Percentiles rank a stretch among this genome's conserved stretches.
Evolutionary conservation across 2,888 invertebrate genomes (phyloP).

Genomic region (Caenorhabditis sinica): DNA sequence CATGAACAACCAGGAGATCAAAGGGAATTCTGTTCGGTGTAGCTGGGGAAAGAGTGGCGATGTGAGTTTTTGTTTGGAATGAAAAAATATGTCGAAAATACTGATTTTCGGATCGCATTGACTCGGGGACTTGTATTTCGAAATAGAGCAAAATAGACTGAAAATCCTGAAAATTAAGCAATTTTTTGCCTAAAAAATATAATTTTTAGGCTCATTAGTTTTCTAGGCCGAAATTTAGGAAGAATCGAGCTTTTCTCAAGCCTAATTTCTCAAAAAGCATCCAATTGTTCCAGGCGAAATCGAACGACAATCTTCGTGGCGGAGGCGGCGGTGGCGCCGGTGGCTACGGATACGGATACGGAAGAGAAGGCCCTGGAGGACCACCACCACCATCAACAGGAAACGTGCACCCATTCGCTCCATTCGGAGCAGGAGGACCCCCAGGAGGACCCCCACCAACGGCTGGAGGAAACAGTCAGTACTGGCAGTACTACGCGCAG

Average conservation of each 20-base stretch:
- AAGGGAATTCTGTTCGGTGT: constrained; percentile 96
- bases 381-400: not conserved
- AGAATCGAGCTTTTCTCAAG: too few species aligned
- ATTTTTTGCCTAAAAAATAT: too few species aligned
- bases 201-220: too few species aligned
- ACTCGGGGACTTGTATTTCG: too few species aligned
- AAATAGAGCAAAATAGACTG: too few species aligned
- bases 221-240: too few species aligned
- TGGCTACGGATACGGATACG: constrained; percentile 43
- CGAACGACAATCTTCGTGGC: not conserved
- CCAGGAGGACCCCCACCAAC: constrained; percentile 27
- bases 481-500: constrained; percentile 78
- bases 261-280: too few species aligned
- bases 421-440: not conserved
- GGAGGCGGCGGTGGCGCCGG: constrained; percentile 29
- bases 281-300: constrained; percentile 29
- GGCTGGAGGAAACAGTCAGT: constrained; percentile 63
- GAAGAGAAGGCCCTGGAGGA: not conserved
- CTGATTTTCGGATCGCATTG: too few species aligned
- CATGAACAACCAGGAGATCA: constrained; percentile 96
- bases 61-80: constrained; percentile 30
- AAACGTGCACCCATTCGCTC: not conserved
- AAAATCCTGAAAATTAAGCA: too few species aligned
- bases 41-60: constrained; percentile 94
- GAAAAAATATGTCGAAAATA: too few species aligned